Percentiles rank a stretch among this genome's conserved stretches.
Conservation (phyloP, 2,797 vertebrate species). For the Takifugu rubripes region DNA sequence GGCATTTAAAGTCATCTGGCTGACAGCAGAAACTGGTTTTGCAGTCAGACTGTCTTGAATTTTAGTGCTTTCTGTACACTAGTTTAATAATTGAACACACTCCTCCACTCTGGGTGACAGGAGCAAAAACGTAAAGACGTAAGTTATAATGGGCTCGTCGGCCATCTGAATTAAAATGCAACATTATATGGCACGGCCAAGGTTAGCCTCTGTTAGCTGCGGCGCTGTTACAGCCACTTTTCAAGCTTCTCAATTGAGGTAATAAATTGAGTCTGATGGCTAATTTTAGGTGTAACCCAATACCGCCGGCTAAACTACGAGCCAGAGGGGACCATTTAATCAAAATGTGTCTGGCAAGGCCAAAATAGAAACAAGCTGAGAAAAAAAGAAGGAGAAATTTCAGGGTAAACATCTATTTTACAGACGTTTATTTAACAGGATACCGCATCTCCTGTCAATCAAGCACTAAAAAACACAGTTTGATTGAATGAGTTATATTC, state of each 20-base stretch:
- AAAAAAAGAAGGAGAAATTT: slow-evolving; percentile 71
- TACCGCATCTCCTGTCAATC: slow-evolving; percentile 47
- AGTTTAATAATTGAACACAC: slow-evolving; percentile 61
- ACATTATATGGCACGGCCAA: slow-evolving; percentile 72
- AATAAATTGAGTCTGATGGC: slow-evolving; percentile 98
- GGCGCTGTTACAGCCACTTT: slow-evolving; percentile 73
- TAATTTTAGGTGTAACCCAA: slow-evolving; percentile 97
- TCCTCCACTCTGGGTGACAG: slow-evolving; percentile 35
- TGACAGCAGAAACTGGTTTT: slow-evolving; percentile 59
- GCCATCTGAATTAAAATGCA: slow-evolving; percentile 76
- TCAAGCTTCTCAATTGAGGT: slow-evolving; percentile 87
- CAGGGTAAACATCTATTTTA: slow-evolving; percentile 59
- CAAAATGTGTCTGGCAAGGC: slow-evolving; percentile 76
- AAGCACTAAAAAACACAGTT: slow-evolving; percentile 21
- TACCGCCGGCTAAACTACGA: slow-evolving; percentile 86
- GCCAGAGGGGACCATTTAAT: slow-evolving; percentile 87
- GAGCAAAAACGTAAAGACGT: slow-evolving; percentile 53
- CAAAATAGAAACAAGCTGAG: slow-evolving; percentile 60
- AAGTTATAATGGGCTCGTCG: slow-evolving; percentile 64
- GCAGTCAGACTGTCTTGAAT: slow-evolving; percentile 73
- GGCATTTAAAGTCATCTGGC: slow-evolving; percentile 54
- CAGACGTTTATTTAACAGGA: slow-evolving; percentile 54
- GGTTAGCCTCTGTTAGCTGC: slow-evolving; percentile 65
- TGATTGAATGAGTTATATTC: slow-evolving; percentile 21
- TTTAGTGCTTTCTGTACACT: slow-evolving; percentile 75